A percentile compares a stretch with the other conserved stretches of the same genome.
These are phyloP conservation scores for Hoplodrina ambigua DNA, from an alignment of 2,888 invertebrate genomes.

Conservation along the genomic window DNA sequence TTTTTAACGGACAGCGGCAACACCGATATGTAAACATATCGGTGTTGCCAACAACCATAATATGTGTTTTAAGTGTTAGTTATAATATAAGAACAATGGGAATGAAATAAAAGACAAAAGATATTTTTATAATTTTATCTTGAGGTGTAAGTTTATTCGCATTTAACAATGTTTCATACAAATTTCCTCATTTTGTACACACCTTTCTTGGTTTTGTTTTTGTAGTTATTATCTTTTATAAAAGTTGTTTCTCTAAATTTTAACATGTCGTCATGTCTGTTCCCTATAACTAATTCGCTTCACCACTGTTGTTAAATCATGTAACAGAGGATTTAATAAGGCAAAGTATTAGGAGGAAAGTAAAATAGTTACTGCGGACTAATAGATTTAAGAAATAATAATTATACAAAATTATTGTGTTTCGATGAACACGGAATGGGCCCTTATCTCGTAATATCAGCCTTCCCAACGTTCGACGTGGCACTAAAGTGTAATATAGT, in stretches of 20 bases:
- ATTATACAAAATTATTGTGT: conserved; percentile 84
- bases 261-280: conserved; percentile 90
- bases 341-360: conserved; percentile 85
- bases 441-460: conserved; percentile 80
- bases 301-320: conserved; percentile 86
- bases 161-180: conserved; percentile 90
- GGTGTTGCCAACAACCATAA: neutral
- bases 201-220: conserved; percentile 88
- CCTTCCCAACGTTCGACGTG: conserved; percentile 81
- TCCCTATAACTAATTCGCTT: conserved; percentile 90
- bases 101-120: conserved; percentile 81
- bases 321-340: conserved; percentile 85
- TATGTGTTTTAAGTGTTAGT: neutral
- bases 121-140: conserved; percentile 86
- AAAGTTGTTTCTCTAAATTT: conserved; percentile 90
- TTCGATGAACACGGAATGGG: conserved; percentile 86
- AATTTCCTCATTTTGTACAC: conserved; percentile 90
- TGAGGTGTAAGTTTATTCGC: conserved; percentile 91
- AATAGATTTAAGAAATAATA: conserved; percentile 80
- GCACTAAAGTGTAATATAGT: conserved; percentile 66
- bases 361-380: conserved; percentile 81
- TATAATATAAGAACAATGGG: conserved; percentile 13
- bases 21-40: no score
- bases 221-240: conserved; percentile 89
- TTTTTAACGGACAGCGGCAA: neutral